Base-by-base conservation (phyloP, 2,888 invertebrate genomes). In the Lasioglossum marginatum region DNA sequence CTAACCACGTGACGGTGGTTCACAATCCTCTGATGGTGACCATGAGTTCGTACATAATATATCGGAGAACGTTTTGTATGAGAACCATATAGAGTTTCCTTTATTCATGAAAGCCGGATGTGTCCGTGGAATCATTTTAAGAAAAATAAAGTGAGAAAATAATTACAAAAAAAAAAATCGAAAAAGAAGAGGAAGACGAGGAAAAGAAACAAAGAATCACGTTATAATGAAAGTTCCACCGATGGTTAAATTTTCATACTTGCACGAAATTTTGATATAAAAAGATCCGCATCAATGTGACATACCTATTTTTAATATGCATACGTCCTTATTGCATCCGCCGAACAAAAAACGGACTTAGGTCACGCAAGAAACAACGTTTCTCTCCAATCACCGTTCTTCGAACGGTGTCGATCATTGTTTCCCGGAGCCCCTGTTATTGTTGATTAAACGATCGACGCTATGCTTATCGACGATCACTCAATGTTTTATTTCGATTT, bases 271-370 rank as follows among this genome's bases (percentile, higher is more conserved):
- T 83, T 87, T 86, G 87, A 87, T 87, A 87, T 83, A 73, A 77
- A 83, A 79, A 81, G 77, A 80, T 52, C 68, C 68, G 78, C 79
- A 85, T 82, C 75, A 78, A 82, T 76, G 79, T 78, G 74, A 75
- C 68, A 75, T 66, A 57, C 14, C 81, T 86, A 82, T 70, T 78
- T 82, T 82, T 83, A 79, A 82, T 85, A 80, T 77, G 16, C 72
- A 68, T 72, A 78, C 48, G 31, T 79, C 77, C 82, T 87, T 81
- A 77, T 81, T 82, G 76, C 78, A 79, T 77, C 77, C 76, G 87
- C 87, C 91, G 92, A 91, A 86, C 87, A 87, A 88, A 86, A 87
- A 40, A 79, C 85, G 91, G 83, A 82, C 87, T 91, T 80, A 79
- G 88, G 89, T 90, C 88, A 91, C 83, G 87, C 81, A 68, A 74